Conservation (phyloP, 2,888 invertebrate species). For the Formica aserva region DNA sequence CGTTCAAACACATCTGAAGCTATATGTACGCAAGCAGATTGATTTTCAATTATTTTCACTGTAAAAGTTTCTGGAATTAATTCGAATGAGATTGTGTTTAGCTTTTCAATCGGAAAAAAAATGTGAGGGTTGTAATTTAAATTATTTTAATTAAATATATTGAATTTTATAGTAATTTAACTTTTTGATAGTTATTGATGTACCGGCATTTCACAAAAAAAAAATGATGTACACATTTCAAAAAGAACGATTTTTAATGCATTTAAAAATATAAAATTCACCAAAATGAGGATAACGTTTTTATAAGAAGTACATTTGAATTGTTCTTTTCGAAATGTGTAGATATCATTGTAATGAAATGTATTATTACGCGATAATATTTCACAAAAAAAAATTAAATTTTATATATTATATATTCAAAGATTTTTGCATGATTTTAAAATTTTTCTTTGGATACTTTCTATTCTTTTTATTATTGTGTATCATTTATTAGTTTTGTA, state of each 20-base stretch:
- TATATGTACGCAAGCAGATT: background rate
- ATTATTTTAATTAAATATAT: conserved; percentile 17
- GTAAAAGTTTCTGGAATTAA: background rate
- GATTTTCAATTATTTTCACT: conserved; percentile 17
- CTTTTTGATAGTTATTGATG: background rate
- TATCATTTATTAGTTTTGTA: background rate
- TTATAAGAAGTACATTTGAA: too few species aligned
- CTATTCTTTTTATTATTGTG: background rate
- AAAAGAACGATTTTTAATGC: background rate
- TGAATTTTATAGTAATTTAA: background rate
- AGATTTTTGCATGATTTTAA: background rate
- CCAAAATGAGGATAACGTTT: too few species aligned
- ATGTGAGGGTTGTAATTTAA: background rate
- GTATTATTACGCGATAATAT: background rate
- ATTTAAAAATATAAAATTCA: too few species aligned
- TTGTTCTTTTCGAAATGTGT: too few species aligned
- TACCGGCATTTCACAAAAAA: background rate
- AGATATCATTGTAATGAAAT: background rate
- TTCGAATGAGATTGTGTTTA: background rate
- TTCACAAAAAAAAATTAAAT: background rate
- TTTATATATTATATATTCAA: background rate
- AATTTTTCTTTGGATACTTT: background rate
- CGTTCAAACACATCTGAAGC: background rate
- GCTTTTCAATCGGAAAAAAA: background rate
- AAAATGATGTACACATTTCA: background rate